Evolutionary conservation across 2,888 invertebrate species (phyloP).

Genomic region (Fragum whitleyi): DNA sequence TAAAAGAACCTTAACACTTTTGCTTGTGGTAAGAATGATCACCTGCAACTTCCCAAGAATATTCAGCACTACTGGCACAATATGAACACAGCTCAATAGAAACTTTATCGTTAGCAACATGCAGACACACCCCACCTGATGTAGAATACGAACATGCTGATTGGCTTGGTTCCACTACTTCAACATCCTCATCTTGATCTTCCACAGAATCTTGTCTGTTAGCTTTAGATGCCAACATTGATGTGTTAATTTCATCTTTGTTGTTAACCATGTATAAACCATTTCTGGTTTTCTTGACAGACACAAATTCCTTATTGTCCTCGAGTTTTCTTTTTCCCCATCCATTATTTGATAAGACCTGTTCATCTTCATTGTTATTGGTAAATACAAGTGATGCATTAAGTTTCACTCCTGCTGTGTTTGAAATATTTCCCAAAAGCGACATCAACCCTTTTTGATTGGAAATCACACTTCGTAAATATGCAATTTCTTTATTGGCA

Average conservation of each 20-base stretch:
- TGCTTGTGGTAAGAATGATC: slow-evolving; percentile 64
- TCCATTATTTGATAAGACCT: not conserved
- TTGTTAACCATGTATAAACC: slow-evolving; percentile 47
- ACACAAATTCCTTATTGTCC: not conserved
- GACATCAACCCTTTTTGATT: slow-evolving; percentile 70
- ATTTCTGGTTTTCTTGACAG: slow-evolving; percentile 20
- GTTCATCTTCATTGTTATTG: not conserved
- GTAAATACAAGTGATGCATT: slow-evolving; percentile 53
- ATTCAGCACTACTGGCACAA: slow-evolving; percentile 63
- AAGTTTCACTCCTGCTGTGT: slow-evolving; percentile 67
- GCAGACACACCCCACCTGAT: slow-evolving; percentile 68
- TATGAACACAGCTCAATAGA: slow-evolving; percentile 70
- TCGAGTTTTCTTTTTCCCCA: not conserved
- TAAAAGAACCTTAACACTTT: not conserved
- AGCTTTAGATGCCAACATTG: not conserved
- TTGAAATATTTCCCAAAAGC: slow-evolving; percentile 61
- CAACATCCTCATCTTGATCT: not conserved
- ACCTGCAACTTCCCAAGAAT: slow-evolving; percentile 49
- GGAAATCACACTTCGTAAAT: slow-evolving; percentile 71
- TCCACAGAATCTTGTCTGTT: not conserved
- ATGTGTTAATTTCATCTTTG: slow-evolving; percentile 10
- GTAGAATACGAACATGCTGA: not conserved
- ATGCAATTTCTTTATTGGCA: slow-evolving; percentile 64
- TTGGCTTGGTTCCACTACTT: not conserved
- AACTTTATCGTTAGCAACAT: slow-evolving; percentile 67